Evolutionary conservation across 1,140 invertebrate genomes (phyloP).

Genomic region (Sycophaga agraensis): DNA sequence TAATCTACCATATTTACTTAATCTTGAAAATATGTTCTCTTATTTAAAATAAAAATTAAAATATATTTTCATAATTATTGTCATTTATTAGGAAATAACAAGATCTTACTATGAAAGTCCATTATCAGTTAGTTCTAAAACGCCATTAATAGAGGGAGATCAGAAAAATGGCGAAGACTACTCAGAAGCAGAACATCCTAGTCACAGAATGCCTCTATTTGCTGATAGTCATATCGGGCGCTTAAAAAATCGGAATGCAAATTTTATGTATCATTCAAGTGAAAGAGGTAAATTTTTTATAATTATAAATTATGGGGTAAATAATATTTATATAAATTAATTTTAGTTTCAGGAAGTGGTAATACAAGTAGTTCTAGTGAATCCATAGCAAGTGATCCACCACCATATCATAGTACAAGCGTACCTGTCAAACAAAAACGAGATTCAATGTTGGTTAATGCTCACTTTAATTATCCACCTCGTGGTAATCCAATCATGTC

Average conservation of each 20-base stretch:
- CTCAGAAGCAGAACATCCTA: constrained; percentile 42
- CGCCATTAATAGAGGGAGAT: constrained; percentile 37
- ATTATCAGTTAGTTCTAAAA: constrained; percentile 43
- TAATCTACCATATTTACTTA: neutral
- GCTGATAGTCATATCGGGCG: constrained; percentile 40
- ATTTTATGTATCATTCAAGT: constrained; percentile 49
- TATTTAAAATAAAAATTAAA: neutral
- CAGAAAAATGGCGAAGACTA: constrained; percentile 47
- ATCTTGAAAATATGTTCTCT: too few species aligned
- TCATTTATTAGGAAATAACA: constrained; percentile 41
- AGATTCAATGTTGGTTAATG: constrained; percentile 44
- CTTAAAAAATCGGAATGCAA: constrained; percentile 44
- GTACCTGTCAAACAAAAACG: constrained; percentile 48
- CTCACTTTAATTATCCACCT: constrained; percentile 42
- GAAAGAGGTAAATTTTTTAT: constrained; percentile 42
- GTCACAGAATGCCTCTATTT: constrained; percentile 43
- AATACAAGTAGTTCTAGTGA: constrained; percentile 75
- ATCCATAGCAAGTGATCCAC: constrained; percentile 65
- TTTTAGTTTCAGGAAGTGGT: constrained; percentile 42
- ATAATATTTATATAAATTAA: neutral
- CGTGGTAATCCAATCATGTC: constrained; percentile 45
- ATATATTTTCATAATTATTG: neutral
- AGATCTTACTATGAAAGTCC: constrained; percentile 59
- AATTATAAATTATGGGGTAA: neutral
- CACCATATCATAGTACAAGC: constrained; percentile 41